Evolutionary conservation across 2,888 invertebrate genomes (phyloP).

Genomic region (Yponomeuta evonymella): DNA sequence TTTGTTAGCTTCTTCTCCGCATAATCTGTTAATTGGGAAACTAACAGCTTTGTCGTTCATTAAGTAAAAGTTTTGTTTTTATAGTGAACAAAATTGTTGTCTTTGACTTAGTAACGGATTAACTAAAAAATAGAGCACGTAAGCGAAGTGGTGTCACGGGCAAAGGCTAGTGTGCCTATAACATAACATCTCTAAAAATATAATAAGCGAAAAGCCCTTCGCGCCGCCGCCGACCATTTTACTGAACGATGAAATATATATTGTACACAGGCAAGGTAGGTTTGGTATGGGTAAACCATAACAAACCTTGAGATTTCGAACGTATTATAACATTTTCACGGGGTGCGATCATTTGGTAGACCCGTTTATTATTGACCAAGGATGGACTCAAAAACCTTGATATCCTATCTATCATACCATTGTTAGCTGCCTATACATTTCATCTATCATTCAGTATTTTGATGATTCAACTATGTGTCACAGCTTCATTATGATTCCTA

Average conservation of each 20-base stretch:
- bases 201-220: constrained; percentile 23
- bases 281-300: background rate
- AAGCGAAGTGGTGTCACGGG: constrained; percentile 14
- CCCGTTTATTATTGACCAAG: background rate
- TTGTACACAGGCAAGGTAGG: constrained; percentile 13
- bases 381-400: too few relatives aligned
- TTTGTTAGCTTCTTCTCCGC: too few relatives aligned
- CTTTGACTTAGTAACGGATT: background rate
- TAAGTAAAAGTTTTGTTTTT: too few relatives aligned
- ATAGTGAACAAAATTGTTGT: too few relatives aligned
- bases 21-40: too few relatives aligned
- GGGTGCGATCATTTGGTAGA: background rate
- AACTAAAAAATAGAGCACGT: background rate
- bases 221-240: constrained; percentile 1
- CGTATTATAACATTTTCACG: background rate
- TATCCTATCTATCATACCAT: too few relatives aligned
- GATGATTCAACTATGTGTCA: too few relatives aligned
- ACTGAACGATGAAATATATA: constrained; percentile 25
- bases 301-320: constrained; percentile 15
- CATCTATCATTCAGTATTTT: too few relatives aligned
- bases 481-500: too few relatives aligned
- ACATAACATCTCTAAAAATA: background rate
- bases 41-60: too few relatives aligned
- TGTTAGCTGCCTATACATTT: too few relatives aligned
- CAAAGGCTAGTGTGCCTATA: constrained; percentile 28